These are phyloP conservation scores for Chaetops frenatus DNA, from an alignment of 2,113 vertebrate genomes.

Conservation along the genomic window DNA sequence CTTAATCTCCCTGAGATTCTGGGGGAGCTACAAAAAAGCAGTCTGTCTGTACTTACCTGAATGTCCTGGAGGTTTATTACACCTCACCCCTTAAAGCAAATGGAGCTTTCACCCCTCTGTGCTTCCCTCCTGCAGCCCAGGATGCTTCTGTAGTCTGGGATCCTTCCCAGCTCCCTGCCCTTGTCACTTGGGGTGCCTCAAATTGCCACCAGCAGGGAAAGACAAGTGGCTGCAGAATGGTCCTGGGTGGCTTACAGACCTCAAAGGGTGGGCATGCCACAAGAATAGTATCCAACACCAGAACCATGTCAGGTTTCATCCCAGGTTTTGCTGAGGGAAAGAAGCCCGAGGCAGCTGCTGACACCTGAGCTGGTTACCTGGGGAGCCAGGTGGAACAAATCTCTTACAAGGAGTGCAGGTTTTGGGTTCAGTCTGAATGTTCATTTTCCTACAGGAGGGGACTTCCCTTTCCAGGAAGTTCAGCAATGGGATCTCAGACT, in stretches of 20 bases:
- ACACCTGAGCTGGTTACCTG: neutral
- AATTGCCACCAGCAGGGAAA: neutral
- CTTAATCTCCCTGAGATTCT: neutral
- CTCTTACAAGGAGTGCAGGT: neutral
- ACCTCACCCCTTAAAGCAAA: neutral
- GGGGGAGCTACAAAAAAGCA: neutral
- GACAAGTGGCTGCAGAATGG: neutral
- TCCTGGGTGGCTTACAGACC: neutral
- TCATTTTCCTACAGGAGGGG: neutral
- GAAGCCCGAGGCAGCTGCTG: neutral
- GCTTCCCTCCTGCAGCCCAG: neutral
- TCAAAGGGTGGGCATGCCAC: neutral
- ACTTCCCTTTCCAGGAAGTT: neutral
- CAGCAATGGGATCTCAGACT: neutral
- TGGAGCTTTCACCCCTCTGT: neutral
- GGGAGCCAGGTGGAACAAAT: neutral
- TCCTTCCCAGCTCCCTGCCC: neutral
- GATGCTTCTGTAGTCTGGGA: neutral
- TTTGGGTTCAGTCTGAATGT: neutral
- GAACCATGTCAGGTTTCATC: neutral
- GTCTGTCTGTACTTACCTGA: neutral
- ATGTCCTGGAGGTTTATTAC: neutral
- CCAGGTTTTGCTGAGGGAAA: neutral
- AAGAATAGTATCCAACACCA: neutral
- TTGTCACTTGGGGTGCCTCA: neutral